phyloP scores from a whole-genome alignment of 1,140 invertebrate species.

The Maniola jurtina region DNA sequence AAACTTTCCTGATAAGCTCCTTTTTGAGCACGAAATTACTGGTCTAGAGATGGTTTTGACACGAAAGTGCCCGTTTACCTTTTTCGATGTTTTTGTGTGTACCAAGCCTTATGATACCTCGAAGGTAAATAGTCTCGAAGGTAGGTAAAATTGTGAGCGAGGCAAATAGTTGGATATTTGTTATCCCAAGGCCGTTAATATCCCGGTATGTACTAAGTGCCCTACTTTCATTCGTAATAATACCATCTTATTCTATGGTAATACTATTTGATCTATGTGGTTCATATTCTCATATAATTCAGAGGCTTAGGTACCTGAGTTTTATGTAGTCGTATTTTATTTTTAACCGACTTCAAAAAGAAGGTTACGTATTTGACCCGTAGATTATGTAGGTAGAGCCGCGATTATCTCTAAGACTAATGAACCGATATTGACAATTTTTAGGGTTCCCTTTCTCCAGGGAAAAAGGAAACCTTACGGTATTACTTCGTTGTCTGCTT shows the following conservation, averaged over 20 bases:
- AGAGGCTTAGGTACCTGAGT: too few relatives aligned
- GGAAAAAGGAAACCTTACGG: too few relatives aligned
- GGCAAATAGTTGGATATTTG: slow-evolving; percentile 13
- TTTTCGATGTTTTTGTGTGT: slow-evolving; percentile 5
- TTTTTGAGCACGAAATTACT: too few relatives aligned
- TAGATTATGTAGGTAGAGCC: too few relatives aligned
- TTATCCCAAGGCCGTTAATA: slow-evolving; percentile 12
- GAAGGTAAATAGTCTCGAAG: not conserved
- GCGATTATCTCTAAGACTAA: too few relatives aligned
- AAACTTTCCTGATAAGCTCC: too few relatives aligned
- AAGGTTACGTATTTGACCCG: not conserved
- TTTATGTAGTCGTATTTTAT: too few relatives aligned
- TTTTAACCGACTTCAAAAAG: not conserved
- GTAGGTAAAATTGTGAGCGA: slow-evolving; percentile 10
- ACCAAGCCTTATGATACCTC: not conserved
- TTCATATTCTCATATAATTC: not conserved
- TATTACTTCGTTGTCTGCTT: too few relatives aligned
- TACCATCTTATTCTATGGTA: not conserved
- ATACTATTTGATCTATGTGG: not conserved
- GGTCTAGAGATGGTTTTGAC: too few relatives aligned
- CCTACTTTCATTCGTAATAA: not conserved
- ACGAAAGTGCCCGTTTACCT: too few relatives aligned
- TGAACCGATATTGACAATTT: too few relatives aligned
- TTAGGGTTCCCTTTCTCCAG: too few relatives aligned
- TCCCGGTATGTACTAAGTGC: not conserved